Percentiles rank a stretch among this genome's conserved stretches.
These are phyloP conservation scores for Pedicia rivosa DNA, from an alignment of 2,888 invertebrate species.

Conservation along the genomic window DNA sequence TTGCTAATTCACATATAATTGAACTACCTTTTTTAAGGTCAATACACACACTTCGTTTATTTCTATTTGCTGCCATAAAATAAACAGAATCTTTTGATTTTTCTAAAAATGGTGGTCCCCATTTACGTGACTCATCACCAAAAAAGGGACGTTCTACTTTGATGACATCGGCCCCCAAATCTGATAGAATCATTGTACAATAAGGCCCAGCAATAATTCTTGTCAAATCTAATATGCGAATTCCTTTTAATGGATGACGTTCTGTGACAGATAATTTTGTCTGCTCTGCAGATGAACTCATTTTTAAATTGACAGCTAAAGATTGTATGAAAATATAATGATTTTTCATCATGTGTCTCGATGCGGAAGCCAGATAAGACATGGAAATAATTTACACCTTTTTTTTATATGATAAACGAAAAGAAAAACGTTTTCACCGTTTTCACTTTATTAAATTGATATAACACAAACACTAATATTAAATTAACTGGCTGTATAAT, in stretches of 20 bases:
- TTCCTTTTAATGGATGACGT: constrained; percentile 45
- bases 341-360: no score
- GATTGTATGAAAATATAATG: no score
- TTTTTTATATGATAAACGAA: no score
- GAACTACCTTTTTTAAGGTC: constrained; percentile 61
- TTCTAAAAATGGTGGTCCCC: constrained; percentile 81
- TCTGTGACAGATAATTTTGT: no score
- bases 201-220: constrained; percentile 88
- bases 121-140: constrained; percentile 79
- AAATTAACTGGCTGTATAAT: no score
- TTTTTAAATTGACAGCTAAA: no score
- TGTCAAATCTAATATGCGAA: constrained; percentile 64
- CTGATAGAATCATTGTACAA: constrained; percentile 85
- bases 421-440: no score
- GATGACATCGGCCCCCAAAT: constrained; percentile 82
- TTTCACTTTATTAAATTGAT: no score
- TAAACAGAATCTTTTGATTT: constrained; percentile 57
- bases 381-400: no score
- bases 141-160: constrained; percentile 75
- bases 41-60: constrained; percentile 83
- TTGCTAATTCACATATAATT: constrained; percentile 54
- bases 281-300: no score
- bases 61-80: constrained; percentile 78
- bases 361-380: no score
- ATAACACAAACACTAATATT: no score